These are phyloP conservation scores for Ameiurus melas DNA, from an alignment of 2,113 vertebrate genomes.

Conservation along the genomic window DNA sequence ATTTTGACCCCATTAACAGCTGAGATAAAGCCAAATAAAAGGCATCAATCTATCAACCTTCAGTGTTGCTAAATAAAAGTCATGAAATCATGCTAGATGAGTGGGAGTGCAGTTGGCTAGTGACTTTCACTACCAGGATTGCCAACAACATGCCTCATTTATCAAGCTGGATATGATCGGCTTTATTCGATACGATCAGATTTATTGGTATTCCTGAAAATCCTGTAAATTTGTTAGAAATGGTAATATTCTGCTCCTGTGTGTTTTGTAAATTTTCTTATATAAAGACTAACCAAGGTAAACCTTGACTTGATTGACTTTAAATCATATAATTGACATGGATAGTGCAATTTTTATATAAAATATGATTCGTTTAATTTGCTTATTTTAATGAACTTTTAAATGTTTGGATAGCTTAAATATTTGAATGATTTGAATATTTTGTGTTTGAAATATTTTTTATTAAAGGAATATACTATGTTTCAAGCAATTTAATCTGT, in stretches of 20 bases:
- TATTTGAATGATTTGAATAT: not conserved
- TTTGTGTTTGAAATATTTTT: not conserved
- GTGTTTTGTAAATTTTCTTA: not conserved
- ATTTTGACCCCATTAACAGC: not conserved
- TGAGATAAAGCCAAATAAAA: not conserved
- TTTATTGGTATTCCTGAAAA: not conserved
- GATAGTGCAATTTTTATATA: not conserved
- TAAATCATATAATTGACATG: not conserved
- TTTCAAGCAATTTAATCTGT: not conserved
- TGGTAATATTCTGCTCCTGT: not conserved
- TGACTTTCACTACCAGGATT: not conserved
- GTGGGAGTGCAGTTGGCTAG: not conserved
- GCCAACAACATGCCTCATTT: not conserved
- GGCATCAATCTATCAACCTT: not conserved
- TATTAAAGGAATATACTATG: not conserved
- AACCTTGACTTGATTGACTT: not conserved
- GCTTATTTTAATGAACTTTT: not conserved
- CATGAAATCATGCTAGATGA: not conserved
- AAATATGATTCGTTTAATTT: not conserved
- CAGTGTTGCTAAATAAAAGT: not conserved
- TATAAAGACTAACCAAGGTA: not conserved
- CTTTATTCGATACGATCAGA: not conserved
- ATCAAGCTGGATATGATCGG: not conserved
- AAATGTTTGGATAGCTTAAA: not conserved
- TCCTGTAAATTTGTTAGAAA: not conserved